Evolutionary conservation across 2,888 invertebrate species (phyloP).

Genomic region (Octonoba sinensis): DNA sequence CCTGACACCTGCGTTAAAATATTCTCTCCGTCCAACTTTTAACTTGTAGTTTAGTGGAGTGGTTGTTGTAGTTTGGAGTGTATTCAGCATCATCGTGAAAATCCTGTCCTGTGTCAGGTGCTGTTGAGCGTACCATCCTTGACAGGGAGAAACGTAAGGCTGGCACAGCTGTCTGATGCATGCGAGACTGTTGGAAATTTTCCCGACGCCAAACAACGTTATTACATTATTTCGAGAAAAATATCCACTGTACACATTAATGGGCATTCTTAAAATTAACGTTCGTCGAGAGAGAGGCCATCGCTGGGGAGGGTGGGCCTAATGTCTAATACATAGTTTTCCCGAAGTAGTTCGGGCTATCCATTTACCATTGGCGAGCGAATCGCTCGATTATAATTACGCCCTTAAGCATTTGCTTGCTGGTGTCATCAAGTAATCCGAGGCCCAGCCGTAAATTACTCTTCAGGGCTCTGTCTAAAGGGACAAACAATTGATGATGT

Average conservation of each 20-base stretch:
- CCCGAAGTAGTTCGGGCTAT: slow-evolving; percentile 44
- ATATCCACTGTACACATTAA: slow-evolving; percentile 43
- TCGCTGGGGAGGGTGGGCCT: slow-evolving; percentile 9
- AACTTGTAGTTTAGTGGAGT: not conserved
- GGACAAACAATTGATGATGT: slow-evolving; percentile 62
- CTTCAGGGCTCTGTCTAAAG: slow-evolving; percentile 51
- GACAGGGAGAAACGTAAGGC: too few relatives aligned
- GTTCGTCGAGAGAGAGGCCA: not conserved
- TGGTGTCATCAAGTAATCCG: slow-evolving; percentile 59
- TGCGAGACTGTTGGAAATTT: slow-evolving; percentile 12
- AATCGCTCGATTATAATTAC: slow-evolving; percentile 58
- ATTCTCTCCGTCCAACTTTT: not conserved
- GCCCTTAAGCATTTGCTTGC: slow-evolving; percentile 59
- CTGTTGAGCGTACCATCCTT: too few relatives aligned
- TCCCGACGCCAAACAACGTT: slow-evolving; percentile 5
- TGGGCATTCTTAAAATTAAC: slow-evolving; percentile 58
- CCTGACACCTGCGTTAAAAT: not conserved
- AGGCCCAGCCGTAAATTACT: slow-evolving; percentile 52
- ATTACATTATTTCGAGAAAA: slow-evolving; percentile 27
- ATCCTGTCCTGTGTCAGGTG: too few relatives aligned
- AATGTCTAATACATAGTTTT: slow-evolving; percentile 52
- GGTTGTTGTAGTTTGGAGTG: not conserved
- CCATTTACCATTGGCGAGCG: slow-evolving; percentile 51
- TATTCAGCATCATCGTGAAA: too few relatives aligned
- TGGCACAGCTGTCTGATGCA: too few relatives aligned